Conservation (phyloP, 2,888 invertebrate genomes). For the Tinea trinotella region DNA sequence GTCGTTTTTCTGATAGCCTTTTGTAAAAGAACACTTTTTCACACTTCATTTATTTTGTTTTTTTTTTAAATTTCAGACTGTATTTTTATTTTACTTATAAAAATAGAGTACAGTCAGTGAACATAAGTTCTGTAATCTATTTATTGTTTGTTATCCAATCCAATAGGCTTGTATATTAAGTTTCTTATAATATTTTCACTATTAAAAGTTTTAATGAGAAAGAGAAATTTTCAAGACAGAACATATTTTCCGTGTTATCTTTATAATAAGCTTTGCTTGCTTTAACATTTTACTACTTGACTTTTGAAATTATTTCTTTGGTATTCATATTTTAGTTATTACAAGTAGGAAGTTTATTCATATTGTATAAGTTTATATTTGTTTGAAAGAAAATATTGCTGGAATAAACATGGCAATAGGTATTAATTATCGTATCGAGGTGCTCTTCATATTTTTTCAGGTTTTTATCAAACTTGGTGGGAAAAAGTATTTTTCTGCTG, state of each 20-base stretch:
- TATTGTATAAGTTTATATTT: neutral
- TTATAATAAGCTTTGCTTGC: neutral
- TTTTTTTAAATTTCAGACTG: neutral
- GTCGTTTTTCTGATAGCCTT: neutral
- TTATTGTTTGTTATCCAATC: neutral
- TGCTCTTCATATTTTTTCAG: neutral
- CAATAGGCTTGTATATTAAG: neutral
- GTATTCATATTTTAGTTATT: no score
- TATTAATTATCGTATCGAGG: neutral
- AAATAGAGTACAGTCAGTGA: neutral
- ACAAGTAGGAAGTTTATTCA: no score
- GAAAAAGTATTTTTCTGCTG: neutral
- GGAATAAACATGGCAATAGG: neutral
- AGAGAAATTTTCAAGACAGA: neutral
- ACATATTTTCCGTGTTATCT: neutral
- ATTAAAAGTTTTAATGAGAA: slow-evolving; percentile 64
- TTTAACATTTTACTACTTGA: neutral
- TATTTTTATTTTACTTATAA: neutral
- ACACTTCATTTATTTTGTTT: neutral
- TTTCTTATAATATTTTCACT: slow-evolving; percentile 28
- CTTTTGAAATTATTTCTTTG: neutral
- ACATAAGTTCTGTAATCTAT: neutral
- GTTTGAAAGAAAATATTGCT: neutral
- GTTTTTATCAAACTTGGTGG: neutral
- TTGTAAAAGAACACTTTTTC: neutral